Percentiles rank a stretch among this genome's conserved stretches.
phyloP scores from a whole-genome alignment of 2,797 vertebrate genomes.

The Chaenodraco wilsoni region DNA sequence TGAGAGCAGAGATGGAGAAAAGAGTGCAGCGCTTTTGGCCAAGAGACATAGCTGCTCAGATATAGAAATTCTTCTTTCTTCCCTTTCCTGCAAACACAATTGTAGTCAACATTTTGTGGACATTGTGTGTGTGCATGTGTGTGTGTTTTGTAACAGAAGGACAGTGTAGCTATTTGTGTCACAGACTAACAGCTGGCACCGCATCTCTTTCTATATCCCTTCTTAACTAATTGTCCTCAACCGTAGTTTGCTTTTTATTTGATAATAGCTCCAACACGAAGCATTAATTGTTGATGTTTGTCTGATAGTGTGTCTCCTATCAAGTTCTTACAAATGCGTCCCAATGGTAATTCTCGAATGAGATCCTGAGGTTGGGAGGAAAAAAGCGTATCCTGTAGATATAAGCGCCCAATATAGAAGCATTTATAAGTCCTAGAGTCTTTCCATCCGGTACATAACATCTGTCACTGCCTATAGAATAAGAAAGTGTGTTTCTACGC shows the following conservation, averaged over 20 bases:
- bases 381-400: not conserved
- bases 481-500: slow-evolving; percentile 36
- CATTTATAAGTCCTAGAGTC: slow-evolving; percentile 32
- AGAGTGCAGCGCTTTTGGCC: slow-evolving; percentile 16
- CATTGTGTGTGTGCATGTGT: slow-evolving; percentile 9
- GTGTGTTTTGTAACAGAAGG: slow-evolving; percentile 44
- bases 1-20: slow-evolving; percentile 16
- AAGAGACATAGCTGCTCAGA: slow-evolving; percentile 14
- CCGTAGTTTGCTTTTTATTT: slow-evolving; percentile 16
- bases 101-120: slow-evolving; percentile 34
- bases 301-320: slow-evolving; percentile 1
- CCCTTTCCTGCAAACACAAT: slow-evolving; percentile 26
- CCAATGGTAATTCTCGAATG: not conserved
- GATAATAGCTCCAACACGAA: slow-evolving; percentile 1
- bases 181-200: slow-evolving; percentile 61
- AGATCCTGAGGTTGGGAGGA: slow-evolving; percentile 1
- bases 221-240: slow-evolving; percentile 18
- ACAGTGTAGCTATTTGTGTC: slow-evolving; percentile 65
- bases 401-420: slow-evolving; percentile 1
- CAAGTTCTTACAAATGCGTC: slow-evolving; percentile 4
- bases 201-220: slow-evolving; percentile 22
- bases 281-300: slow-evolving; percentile 10
- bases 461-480: slow-evolving; percentile 62
- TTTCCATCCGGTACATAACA: slow-evolving; percentile 43
- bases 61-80: slow-evolving; percentile 13